phyloP scores from a whole-genome alignment of 1,140 invertebrate genomes.

The Temnothorax curvispinosus region DNA sequence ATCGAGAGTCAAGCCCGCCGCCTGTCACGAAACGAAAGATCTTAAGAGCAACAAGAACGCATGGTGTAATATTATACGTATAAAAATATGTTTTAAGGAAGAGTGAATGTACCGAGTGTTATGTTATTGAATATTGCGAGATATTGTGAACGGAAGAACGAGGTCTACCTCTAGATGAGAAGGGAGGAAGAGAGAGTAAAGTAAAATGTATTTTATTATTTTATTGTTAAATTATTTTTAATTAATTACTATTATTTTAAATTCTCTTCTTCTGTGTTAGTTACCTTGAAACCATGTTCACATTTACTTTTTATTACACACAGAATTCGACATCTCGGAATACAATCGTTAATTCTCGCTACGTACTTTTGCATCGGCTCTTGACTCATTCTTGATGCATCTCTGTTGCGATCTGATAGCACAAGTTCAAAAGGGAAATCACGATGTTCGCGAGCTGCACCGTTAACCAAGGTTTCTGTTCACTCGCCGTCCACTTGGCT shows the following conservation, averaged over 20 bases:
- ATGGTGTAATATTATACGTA: background rate
- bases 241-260: background rate
- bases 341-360: background rate
- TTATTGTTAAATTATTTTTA: background rate
- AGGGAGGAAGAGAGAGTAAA: background rate
- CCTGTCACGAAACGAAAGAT: background rate
- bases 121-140: background rate
- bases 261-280: background rate
- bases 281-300: background rate
- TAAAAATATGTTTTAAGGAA: conserved; percentile 10
- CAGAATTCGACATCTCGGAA: background rate
- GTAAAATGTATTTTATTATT: background rate
- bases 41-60: background rate
- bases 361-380: conserved; percentile 3
- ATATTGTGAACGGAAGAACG: background rate
- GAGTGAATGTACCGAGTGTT: background rate
- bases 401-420: conserved; percentile 46
- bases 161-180: background rate
- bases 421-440: conserved; percentile 34
- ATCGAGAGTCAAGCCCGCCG: background rate
- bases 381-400: conserved; percentile 25
- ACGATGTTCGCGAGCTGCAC: conserved; percentile 47
- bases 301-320: background rate
- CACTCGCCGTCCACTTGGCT: conserved; percentile 31
- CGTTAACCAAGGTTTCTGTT: conserved; percentile 50